Percentiles rank a stretch among this genome's conserved stretches.
Conservation (phyloP, 92 coral and sea anemone species). For the Chrysogorgia sp. region DNA sequence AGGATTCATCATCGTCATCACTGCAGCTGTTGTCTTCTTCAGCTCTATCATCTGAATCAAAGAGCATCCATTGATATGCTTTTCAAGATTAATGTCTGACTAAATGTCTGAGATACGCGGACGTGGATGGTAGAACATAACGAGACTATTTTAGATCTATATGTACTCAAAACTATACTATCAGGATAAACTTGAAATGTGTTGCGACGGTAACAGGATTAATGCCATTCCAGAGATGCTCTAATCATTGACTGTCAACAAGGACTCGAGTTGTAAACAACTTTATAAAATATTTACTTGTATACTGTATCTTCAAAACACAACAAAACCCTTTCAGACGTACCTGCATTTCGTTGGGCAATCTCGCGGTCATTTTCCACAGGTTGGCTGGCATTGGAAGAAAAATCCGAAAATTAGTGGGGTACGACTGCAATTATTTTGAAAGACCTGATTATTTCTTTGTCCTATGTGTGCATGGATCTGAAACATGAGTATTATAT, state of each 20-base stretch:
- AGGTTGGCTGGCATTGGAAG: constrained; percentile 68
- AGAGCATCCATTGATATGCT: too few relatives aligned
- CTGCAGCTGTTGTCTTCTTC: constrained; percentile 82
- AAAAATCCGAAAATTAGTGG: neutral
- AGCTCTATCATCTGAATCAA: constrained; percentile 41
- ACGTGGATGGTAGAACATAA: too few relatives aligned
- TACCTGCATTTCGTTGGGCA: constrained; percentile 57
- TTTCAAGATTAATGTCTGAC: too few relatives aligned
- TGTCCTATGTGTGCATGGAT: too few relatives aligned
- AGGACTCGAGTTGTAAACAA: neutral
- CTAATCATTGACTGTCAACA: too few relatives aligned
- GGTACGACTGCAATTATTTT: neutral
- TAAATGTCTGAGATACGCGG: too few relatives aligned
- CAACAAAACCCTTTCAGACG: neutral
- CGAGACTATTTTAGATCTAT: too few relatives aligned
- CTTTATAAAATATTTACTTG: constrained; percentile 1
- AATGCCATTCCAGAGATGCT: too few relatives aligned
- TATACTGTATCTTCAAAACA: constrained; percentile 21
- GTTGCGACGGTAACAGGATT: neutral
- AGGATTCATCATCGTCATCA: constrained; percentile 97
- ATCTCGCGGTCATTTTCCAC: constrained; percentile 80
- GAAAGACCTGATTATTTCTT: neutral
- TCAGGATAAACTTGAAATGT: neutral
- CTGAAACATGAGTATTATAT: too few relatives aligned
- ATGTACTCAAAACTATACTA: neutral